Base-by-base conservation (phyloP, 2,113 vertebrate species). In the Himantopus leucocephalus region DNA sequence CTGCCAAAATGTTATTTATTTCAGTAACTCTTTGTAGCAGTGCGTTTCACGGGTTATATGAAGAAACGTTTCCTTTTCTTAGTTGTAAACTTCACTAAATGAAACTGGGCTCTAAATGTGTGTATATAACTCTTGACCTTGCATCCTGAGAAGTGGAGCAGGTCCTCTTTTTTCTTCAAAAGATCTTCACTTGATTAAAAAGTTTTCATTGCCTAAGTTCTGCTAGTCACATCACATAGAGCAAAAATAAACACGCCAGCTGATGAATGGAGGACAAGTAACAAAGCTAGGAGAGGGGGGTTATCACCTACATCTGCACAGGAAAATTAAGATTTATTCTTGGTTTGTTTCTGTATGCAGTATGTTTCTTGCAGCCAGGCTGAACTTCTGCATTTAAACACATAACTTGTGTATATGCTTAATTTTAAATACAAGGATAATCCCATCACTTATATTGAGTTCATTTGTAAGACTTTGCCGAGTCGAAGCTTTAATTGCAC, bases 51-150 rank as follows among this genome's bases (percentile, higher is more conserved):
- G 84, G 72, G 37, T 77, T 81, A 39, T 41, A 17, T 80, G 79
- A 95, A 92, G 47, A 77, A 96, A 86, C 70, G 45, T 74, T 97
- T 95, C 85, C 67, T 95, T 91, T 92, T 70, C 85, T 95, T 88
- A 66, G 59, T 37, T 96, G 72, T 88, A 92, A 93, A 93, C 71
- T 53, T 90, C 73, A 53, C 58, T 73, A 83, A 90, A 84, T 92
- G 63, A 96, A 96, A 77, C 76, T 70, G 45, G 45, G 27, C 68
- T 96, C 58, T 88, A 59, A 70, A 83, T 4, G 10, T 71, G 83
- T 96, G 64, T 96, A 84, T 92, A 20, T 94, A 94, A 91, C 94
- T 94, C 86, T 86, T 96, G 95, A 95, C 94, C 94, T 92, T 94
- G 50, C 47, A 67, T 96, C 95, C 73, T 92, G 43, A 86, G 66